phyloP scores from a whole-genome alignment of 2,113 vertebrate genomes.

The Ploceus nigricollis region DNA sequence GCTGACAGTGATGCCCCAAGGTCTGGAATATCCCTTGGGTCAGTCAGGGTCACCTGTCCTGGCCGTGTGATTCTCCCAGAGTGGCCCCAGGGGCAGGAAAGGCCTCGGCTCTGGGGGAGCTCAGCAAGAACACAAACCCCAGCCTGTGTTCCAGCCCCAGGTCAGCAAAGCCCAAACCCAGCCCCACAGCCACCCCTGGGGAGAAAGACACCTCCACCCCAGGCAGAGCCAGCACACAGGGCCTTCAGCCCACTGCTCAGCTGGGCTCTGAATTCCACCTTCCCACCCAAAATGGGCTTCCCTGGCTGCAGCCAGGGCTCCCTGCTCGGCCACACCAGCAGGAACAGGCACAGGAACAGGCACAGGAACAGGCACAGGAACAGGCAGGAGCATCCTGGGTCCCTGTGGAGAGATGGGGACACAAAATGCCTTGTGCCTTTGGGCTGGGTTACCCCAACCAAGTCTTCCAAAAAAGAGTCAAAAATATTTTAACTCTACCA shows the following conservation, averaged over 20 bases:
- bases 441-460: no score
- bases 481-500: not conserved
- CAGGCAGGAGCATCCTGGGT: not conserved
- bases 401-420: fast-evolving
- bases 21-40: not conserved
- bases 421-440: not conserved
- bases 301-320: no score
- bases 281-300: not conserved
- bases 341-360: not conserved
- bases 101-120: not conserved
- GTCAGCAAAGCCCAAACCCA: not conserved
- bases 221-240: not conserved
- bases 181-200: not conserved
- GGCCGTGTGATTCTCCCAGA: fast-evolving
- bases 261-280: not conserved
- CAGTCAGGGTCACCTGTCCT: not conserved
- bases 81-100: not conserved
- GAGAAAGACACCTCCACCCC: fast-evolving
- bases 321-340: fast-evolving
- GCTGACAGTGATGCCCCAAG: not conserved
- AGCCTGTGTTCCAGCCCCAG: not conserved
- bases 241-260: fast-evolving
- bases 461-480: not conserved
- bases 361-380: not conserved
- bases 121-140: fast-evolving